Evolutionary conservation across 2,888 invertebrate species (phyloP).

Genomic region (Cancer borealis): DNA sequence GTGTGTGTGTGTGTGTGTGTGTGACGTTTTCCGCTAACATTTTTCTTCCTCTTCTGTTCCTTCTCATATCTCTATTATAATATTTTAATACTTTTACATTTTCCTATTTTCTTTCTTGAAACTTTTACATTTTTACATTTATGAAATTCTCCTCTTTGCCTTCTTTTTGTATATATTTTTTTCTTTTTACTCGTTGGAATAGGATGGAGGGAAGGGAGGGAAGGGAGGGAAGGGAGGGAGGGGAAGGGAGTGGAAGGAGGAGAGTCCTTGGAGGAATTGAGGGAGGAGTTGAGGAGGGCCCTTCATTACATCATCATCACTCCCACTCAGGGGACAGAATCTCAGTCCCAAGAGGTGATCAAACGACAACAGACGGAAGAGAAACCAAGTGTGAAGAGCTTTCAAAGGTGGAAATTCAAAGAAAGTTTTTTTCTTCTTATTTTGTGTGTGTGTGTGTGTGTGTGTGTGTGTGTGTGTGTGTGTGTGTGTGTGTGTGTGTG

Average conservation of each 20-base stretch:
- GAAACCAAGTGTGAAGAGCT: conserved; percentile 12
- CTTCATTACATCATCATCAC: conserved; percentile 20
- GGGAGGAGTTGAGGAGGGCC: neutral
- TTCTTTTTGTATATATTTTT: neutral
- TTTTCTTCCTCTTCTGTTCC: neutral
- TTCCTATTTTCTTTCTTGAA: too few species aligned
- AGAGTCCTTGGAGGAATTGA: neutral
- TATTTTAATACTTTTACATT: neutral
- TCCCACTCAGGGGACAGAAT: neutral
- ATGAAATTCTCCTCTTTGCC: neutral
- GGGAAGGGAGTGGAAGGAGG: neutral
- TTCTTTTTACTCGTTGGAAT: neutral
- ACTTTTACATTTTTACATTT: neutral
- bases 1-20: neutral
- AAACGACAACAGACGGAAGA: conserved; percentile 11
- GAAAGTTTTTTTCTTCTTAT: neutral
- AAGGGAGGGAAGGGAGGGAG: too few species aligned
- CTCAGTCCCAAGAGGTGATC: neutral
- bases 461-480: too few species aligned
- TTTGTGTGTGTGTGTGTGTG: too few species aligned
- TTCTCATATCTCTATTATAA: neutral
- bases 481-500: too few species aligned
- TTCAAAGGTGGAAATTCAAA: conserved; percentile 2
- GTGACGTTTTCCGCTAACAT: neutral
- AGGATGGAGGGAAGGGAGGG: neutral